Percentiles rank a stretch among this genome's conserved stretches.
These are phyloP conservation scores for Aethina tumida DNA, from an alignment of 1,140 invertebrate species.

Conservation along the genomic window DNA sequence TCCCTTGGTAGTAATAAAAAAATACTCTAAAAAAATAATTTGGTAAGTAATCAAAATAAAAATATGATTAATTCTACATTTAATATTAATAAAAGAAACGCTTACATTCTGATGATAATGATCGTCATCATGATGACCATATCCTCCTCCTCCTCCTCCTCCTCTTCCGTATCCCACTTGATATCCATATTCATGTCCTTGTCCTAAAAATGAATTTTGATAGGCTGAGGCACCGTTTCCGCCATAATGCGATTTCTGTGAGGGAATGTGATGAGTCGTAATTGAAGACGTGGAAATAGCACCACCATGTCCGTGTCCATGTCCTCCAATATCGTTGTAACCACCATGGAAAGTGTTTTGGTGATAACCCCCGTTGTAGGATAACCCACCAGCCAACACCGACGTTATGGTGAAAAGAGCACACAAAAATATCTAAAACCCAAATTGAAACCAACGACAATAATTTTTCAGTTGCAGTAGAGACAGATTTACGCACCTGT, in stretches of 20 bases:
- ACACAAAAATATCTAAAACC: neutral
- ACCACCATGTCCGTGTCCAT: neutral
- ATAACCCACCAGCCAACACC: too few species aligned
- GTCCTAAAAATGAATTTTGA: neutral
- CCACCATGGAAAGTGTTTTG: neutral
- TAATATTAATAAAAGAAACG: neutral
- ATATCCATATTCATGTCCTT: slow-evolving; percentile 6
- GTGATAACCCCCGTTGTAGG: too few species aligned
- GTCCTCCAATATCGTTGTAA: slow-evolving; percentile 1
- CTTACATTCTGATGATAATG: neutral
- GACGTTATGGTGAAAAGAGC: neutral
- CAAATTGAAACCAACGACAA: neutral
- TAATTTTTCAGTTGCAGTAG: neutral
- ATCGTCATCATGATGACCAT: neutral
- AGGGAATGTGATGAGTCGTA: neutral
- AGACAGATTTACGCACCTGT: neutral
- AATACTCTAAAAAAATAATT: slow-evolving; percentile 1
- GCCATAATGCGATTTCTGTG: neutral
- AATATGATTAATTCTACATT: neutral
- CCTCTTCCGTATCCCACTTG: slow-evolving; percentile 1
- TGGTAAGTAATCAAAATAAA: neutral
- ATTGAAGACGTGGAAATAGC: neutral
- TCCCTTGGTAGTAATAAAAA: too few species aligned
- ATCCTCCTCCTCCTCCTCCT: neutral
- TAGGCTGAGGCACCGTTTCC: neutral